Percentiles rank a stretch among this genome's conserved stretches.
These are phyloP conservation scores for Pterocles orientalis DNA, from an alignment of 2,113 vertebrate genomes.

Conservation along the genomic window DNA sequence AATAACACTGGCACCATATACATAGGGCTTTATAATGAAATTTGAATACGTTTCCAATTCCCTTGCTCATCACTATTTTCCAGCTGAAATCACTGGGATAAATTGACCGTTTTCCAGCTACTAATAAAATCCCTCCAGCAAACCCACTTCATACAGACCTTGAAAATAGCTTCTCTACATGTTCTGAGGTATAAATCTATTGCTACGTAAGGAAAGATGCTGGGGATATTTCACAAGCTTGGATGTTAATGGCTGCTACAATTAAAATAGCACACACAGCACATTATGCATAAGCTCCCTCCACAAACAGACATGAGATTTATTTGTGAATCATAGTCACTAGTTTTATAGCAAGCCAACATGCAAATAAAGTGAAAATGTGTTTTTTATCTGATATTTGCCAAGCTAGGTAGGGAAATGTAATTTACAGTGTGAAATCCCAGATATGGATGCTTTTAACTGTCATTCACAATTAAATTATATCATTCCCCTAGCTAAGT, in stretches of 20 bases:
- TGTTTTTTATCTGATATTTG: constrained; percentile 25
- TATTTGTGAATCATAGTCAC: background rate
- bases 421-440: background rate
- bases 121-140: constrained; percentile 33
- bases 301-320: background rate
- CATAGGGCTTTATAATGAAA: background rate
- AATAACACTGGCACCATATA: background rate
- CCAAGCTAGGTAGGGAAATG: background rate
- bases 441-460: background rate
- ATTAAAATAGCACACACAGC: background rate
- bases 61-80: constrained; percentile 26
- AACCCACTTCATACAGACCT: background rate
- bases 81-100: constrained; percentile 27
- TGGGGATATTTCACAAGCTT: background rate
- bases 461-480: constrained; percentile 15
- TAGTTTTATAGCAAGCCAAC: background rate
- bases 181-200: background rate
- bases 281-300: background rate
- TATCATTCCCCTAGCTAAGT: background rate
- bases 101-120: background rate
- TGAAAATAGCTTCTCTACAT: constrained; percentile 1
- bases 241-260: constrained; percentile 9
- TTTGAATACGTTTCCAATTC: constrained; percentile 36
- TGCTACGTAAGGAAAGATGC: background rate
- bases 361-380: constrained; percentile 1